These are phyloP conservation scores for Sarotherodon lohbergeri DNA, from an alignment of 2,113 vertebrate genomes.

Conservation along the genomic window DNA sequence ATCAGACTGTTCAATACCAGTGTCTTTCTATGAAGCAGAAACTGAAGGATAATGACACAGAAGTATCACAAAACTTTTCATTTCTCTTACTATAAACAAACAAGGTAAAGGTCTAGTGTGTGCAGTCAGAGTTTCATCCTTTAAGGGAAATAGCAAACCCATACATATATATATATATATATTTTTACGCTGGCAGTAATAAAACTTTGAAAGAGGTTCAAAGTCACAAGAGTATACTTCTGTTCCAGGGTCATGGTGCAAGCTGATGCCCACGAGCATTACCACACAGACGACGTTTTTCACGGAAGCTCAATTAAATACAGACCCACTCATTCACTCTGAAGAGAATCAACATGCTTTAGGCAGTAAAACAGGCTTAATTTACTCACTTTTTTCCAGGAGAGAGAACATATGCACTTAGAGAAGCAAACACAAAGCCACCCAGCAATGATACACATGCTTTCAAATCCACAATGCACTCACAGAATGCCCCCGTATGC, in stretches of 20 bases:
- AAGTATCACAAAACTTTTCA: background rate
- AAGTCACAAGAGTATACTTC: slow-evolving; percentile 35
- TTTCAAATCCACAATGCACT: background rate
- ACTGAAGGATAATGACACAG: background rate
- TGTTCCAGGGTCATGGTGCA: slow-evolving; percentile 26
- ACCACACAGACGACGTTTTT: slow-evolving; percentile 17
- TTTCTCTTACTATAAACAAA: background rate
- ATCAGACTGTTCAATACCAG: background rate
- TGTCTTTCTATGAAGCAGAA: background rate
- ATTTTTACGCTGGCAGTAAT: background rate
- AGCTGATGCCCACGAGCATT: slow-evolving; percentile 36
- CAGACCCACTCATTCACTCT: slow-evolving; percentile 26
- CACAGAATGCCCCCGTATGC: background rate
- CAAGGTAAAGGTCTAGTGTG: background rate
- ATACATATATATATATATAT: background rate
- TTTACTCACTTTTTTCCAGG: slow-evolving; percentile 21
- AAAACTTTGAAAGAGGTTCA: slow-evolving; percentile 46
- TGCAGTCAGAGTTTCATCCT: background rate
- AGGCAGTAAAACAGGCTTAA: slow-evolving; percentile 19
- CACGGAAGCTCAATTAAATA: slow-evolving; percentile 49
- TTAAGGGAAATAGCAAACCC: background rate
- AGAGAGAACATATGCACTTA: slow-evolving; percentile 1
- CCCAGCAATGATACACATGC: background rate
- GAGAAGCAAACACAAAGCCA: background rate
- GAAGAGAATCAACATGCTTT: slow-evolving; percentile 26